Evolutionary conservation across 2,888 invertebrate species (phyloP).

Genomic region (Spodoptera picta): DNA sequence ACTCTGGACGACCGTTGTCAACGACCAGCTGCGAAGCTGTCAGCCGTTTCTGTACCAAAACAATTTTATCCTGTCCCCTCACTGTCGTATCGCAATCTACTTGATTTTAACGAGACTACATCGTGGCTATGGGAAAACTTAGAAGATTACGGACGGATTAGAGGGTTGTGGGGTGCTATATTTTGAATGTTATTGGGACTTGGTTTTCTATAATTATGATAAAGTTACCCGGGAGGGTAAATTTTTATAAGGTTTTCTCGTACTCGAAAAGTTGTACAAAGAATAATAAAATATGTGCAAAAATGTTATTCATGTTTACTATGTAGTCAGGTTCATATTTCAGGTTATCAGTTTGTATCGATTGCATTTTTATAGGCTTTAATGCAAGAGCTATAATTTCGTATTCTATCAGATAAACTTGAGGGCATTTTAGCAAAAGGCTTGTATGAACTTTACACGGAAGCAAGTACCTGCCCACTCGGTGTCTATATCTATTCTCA

Average conservation of each 20-base stretch:
- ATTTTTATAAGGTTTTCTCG: not conserved
- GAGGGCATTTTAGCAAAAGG: slow-evolving; percentile 32
- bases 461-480: slow-evolving; percentile 4
- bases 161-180: slow-evolving; percentile 4
- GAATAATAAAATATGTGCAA: not conserved
- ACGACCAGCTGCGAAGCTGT: slow-evolving; percentile 71
- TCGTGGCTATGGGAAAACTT: slow-evolving; percentile 44
- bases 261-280: not conserved
- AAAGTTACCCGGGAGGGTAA: not conserved
- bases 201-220: not conserved
- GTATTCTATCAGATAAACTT: slow-evolving; percentile 46
- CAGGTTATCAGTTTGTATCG: slow-evolving; percentile 11
- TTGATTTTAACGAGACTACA: slow-evolving; percentile 59
- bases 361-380: slow-evolving; percentile 43
- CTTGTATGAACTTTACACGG: slow-evolving; percentile 22
- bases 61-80: slow-evolving; percentile 59
- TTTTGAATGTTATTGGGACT: slow-evolving; percentile 28
- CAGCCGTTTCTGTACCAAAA: slow-evolving; percentile 60
- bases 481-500: not conserved
- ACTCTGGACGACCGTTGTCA: slow-evolving; percentile 75
- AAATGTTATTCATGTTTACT: not conserved
- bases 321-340: not conserved
- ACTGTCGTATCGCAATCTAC: slow-evolving; percentile 60
- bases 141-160: slow-evolving; percentile 45
- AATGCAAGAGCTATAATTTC: slow-evolving; percentile 35